These are phyloP conservation scores for Elgaria multicarinata DNA, from an alignment of 2,113 vertebrate genomes.

Conservation along the genomic window DNA sequence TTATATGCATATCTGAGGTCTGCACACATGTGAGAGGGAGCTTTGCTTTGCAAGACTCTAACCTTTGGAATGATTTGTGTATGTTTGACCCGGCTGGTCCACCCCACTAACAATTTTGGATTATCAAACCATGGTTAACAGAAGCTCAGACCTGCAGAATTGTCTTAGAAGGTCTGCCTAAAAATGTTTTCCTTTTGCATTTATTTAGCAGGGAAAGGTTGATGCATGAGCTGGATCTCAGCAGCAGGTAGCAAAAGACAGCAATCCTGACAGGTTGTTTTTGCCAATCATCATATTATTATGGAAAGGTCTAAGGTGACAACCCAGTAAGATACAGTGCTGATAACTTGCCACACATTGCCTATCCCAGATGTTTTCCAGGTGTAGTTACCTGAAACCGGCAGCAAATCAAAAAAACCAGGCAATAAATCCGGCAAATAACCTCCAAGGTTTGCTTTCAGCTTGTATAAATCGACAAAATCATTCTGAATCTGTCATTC, in stretches of 20 bases:
- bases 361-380: neutral
- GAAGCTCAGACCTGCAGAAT: neutral
- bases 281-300: neutral
- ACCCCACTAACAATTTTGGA: neutral
- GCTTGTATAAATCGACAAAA: neutral
- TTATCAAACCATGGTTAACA: neutral
- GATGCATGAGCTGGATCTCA: neutral
- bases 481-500: neutral
- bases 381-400: neutral
- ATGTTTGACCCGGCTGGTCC: neutral
- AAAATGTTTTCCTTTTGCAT: neutral
- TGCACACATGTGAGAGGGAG: neutral
- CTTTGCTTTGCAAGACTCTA: neutral
- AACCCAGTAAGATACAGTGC: neutral
- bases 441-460: neutral
- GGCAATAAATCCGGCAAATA: conserved; percentile 5
- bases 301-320: neutral
- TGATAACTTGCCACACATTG: neutral
- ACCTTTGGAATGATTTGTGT: neutral
- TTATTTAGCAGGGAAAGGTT: neutral
- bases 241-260: neutral
- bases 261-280: neutral
- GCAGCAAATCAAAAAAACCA: neutral
- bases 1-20: neutral
- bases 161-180: neutral